Base-by-base conservation (phyloP, 1,140 invertebrate genomes). In the Cydia strobilella region DNA sequence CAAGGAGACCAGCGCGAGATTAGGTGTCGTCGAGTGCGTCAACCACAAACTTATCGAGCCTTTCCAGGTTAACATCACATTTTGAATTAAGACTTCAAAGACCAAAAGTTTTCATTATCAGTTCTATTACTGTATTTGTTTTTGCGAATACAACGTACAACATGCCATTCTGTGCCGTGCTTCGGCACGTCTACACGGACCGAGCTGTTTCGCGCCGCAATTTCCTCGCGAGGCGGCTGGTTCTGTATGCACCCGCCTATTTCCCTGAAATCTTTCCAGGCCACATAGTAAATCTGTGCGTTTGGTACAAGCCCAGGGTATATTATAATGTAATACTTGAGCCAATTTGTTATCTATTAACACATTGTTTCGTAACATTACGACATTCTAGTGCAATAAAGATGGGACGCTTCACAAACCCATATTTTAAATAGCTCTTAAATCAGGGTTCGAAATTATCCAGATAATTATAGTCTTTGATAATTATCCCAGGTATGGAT, bases 21-120 rank as follows among this genome's bases (percentile, higher is more conserved):
- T 99, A 96, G 99, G 99, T 42, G 97, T 99, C 72, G 95, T 98
- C 59, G 99, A 99, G 93, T 99, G 99, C 95, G 97, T 99, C 39
- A 98, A 98, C 86, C 98, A 99, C 93, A 99, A 98, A 90, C 94
- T 99, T 75, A 96, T 99, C 82, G 98, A 99, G 93, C 98, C 99
- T 76, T 99, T 99, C 94, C 98, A 98, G 95, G 91, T 93, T 83
- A 42, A 51, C 18, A 51, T n/a, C 3, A 7, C 59, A 71, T 35
- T 45, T 39, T 39, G 9, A 39, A 39, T 39, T 0, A 39, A 39
- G 35, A 10, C 1, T 39, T 39, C 35, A 39, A 10, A 39, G 1
- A 39, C 35, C 35, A 39, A 39, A 0, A 39, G 35, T 39, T 39
- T 39, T 39, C 7, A 39, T 39, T 39, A 7, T n/a, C n/a, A 35